Evolutionary conservation across 2,113 vertebrate species (phyloP).

Genomic region (Rhombomys opimus): DNA sequence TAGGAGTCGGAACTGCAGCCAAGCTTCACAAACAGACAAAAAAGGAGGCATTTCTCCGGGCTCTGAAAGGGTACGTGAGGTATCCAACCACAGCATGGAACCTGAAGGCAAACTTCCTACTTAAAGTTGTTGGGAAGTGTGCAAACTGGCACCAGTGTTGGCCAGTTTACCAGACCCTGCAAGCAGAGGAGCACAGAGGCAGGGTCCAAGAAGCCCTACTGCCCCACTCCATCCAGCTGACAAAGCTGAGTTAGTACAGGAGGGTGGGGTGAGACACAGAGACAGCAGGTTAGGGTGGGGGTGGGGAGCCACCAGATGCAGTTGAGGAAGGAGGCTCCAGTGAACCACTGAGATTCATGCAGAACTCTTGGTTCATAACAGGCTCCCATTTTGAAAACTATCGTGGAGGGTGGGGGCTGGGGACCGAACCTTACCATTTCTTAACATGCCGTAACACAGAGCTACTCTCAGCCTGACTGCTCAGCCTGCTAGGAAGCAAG

Average conservation of each 20-base stretch:
- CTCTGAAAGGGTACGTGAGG: background rate
- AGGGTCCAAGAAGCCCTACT: too few relatives aligned
- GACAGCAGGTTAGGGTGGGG: background rate
- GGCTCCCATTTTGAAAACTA: background rate
- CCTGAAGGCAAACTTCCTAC: background rate
- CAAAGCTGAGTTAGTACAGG: background rate
- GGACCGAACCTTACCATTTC: background rate
- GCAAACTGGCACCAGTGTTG: background rate
- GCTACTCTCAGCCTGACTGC: background rate
- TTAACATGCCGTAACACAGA: background rate
- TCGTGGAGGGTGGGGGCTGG: background rate
- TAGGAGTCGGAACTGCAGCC: background rate
- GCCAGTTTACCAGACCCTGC: conserved; percentile 87
- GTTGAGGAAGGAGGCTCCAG: background rate
- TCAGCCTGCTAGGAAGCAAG: background rate
- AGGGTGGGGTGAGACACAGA: rapidly evolving
- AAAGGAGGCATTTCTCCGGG: background rate
- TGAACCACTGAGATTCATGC: background rate
- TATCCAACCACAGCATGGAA: background rate
- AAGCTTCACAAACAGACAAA: background rate
- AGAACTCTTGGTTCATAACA: background rate
- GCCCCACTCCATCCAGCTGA: background rate
- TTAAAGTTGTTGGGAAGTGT: background rate
- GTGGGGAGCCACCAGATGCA: background rate
- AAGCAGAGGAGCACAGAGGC: conserved; percentile 79